Base-by-base conservation (phyloP, 2,888 invertebrate genomes). In the Artemia sinica region DNA sequence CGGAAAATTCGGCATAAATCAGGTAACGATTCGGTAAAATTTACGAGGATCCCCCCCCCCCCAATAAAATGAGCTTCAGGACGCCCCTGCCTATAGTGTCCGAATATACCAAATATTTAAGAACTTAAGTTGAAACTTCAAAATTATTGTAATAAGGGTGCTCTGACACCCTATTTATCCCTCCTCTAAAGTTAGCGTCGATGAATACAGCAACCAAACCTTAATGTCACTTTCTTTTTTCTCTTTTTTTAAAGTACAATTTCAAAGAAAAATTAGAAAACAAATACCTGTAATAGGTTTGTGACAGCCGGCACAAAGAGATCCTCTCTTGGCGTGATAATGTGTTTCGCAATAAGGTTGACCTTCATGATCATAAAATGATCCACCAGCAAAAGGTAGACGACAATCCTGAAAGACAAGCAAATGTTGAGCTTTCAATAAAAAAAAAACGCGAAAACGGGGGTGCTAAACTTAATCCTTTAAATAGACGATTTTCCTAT, bases 291-390 rank as follows among this genome's bases (percentile, higher is more conserved):
- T 91, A 75, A 98, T 96, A 14, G 97, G 96, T 77, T 95, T 93
- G 78, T 94, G 92, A 79, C 97, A 98, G 72, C 93, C 93, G 72
- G 94, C 94, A 79, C 98, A 99, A 8, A 99, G 84, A 0, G 96
- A 96, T 69, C 97, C 97, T 50, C 94, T 84, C 77, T 93, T 92
- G 73, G 92, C 89, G 80, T 98, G 97, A 80, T 97, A 99, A 80
- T 98, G 98, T 0, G 93, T 94, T 81, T 98, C 97, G 79, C 98
- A 98, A 79, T 96, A 96, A 0, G 98, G 97, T 74, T 90, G 85
- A 14, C 96, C 95, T 77, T 97, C 95, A 79, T 96, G 94, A 79
- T 98, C 97, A 80, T 95, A 98, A 84, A 97, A 98, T 67, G 94
- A 93, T 1, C 96, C 95, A 48, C 92, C 93, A 77, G 92, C 90